A percentile compares a stretch with the other conserved stretches of the same genome.
These are phyloP conservation scores for Tauraco erythrolophus DNA, from an alignment of 2,113 vertebrate genomes.

Conservation along the genomic window DNA sequence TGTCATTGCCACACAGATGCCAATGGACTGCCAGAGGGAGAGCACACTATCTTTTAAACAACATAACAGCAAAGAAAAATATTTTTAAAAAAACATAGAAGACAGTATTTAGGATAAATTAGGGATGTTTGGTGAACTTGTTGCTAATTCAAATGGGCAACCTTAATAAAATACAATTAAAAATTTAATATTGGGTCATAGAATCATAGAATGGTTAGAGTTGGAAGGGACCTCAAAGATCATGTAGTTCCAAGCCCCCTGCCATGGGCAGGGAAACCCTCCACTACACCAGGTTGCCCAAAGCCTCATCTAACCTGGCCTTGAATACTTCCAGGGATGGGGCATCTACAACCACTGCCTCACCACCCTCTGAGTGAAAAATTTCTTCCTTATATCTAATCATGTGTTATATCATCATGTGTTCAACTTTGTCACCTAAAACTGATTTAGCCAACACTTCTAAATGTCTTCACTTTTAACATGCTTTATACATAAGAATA, in stretches of 20 bases:
- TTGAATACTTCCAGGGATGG: no score
- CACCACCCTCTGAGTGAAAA: no score
- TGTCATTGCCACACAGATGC: neutral
- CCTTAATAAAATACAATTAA: neutral
- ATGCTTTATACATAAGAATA: neutral
- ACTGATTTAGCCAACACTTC: neutral
- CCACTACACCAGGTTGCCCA: no score
- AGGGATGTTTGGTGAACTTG: neutral
- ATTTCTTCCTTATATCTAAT: no score
- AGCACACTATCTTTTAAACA: neutral
- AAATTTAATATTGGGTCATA: neutral
- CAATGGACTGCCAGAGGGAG: neutral
- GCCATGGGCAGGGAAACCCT: no score
- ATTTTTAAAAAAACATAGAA: neutral
- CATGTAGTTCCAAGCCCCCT: no score
- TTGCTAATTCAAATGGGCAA: neutral
- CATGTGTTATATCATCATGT: no score
- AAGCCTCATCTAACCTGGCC: no score
- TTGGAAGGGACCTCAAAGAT: no score
- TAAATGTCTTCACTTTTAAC: neutral
- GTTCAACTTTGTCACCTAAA: neutral
- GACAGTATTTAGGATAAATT: neutral
- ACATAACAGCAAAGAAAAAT: neutral
- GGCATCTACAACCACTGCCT: no score
- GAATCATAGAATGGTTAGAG: no score